These are phyloP conservation scores for Mirounga angustirostris DNA, from an alignment of 2,113 vertebrate genomes.

Conservation along the genomic window DNA sequence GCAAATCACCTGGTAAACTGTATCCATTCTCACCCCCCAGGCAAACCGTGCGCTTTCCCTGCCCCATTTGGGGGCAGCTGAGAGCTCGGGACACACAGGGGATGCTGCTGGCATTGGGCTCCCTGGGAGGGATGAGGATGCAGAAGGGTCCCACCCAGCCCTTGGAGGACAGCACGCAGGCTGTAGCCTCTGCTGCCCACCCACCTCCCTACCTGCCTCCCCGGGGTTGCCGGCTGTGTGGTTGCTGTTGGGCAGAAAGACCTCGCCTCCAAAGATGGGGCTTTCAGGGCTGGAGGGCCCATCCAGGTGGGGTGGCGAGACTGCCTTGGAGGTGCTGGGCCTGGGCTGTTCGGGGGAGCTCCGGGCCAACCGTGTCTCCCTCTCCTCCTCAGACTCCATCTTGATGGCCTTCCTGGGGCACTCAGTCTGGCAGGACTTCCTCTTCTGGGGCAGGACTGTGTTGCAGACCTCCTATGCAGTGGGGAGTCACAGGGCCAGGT, in stretches of 20 bases:
- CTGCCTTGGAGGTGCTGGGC: not conserved
- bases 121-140: not conserved
- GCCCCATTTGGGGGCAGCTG: not conserved
- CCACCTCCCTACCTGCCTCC: slow-evolving; percentile 71
- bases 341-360: not conserved
- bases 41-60: not conserved
- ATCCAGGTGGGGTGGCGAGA: not conserved
- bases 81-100: not conserved
- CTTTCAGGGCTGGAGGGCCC: not conserved
- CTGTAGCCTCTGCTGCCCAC: not conserved
- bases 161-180: not conserved
- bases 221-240: fast-evolving
- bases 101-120: not conserved
- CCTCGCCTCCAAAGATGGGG: fast-evolving
- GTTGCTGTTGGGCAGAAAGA: not conserved
- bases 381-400: slow-evolving; percentile 60
- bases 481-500: not conserved
- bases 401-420: slow-evolving; percentile 80
- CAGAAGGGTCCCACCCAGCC: not conserved
- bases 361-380: not conserved
- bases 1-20: not conserved
- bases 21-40: fast-evolving
- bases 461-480: slow-evolving; percentile 30
- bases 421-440: not conserved
- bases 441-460: not conserved